These are phyloP conservation scores for Anoplius nigerrimus DNA, from an alignment of 2,888 invertebrate species.

Conservation along the genomic window DNA sequence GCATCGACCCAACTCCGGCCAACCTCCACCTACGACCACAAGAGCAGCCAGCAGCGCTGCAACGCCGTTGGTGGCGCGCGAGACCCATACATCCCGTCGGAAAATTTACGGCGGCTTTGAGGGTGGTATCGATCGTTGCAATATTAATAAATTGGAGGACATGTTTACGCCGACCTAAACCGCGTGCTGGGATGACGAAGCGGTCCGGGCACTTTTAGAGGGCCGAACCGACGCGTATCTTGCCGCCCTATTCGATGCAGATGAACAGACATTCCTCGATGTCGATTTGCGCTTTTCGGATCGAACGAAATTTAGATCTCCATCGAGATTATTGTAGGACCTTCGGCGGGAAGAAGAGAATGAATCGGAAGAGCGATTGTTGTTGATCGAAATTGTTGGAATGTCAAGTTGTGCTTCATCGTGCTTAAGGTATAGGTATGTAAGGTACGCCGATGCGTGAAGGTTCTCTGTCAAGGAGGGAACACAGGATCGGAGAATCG, in stretches of 20 bases:
- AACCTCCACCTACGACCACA: conserved; percentile 53
- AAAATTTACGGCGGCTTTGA: conserved; percentile 45
- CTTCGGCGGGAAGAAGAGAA: too few relatives aligned
- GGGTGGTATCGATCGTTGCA: conserved; percentile 51
- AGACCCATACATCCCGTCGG: conserved; percentile 15
- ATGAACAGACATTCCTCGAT: too few relatives aligned
- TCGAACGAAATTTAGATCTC: too few relatives aligned
- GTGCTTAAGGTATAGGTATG: too few relatives aligned
- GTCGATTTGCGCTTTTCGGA: not conserved
- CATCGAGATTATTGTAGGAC: too few relatives aligned
- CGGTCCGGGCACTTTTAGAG: conserved; percentile 10
- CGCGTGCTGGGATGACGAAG: conserved; percentile 12
- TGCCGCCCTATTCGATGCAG: not conserved
- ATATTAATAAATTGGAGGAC: conserved; percentile 55
- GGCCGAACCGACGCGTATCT: not conserved
- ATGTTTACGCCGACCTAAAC: conserved; percentile 27
- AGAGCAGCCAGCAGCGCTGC: conserved; percentile 39
- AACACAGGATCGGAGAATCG: not conserved
- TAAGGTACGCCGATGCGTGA: too few relatives aligned
- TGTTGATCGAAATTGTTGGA: too few relatives aligned
- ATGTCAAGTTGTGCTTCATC: too few relatives aligned
- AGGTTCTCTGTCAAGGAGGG: too few relatives aligned
- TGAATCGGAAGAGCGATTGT: too few relatives aligned
- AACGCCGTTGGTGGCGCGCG: conserved; percentile 31
- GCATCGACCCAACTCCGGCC: conserved; percentile 60